Evolutionary conservation across 2,113 vertebrate species (phyloP), one percentile per base, ranked within the genome.

Genomic region (Hemicordylus capensis): DNA sequence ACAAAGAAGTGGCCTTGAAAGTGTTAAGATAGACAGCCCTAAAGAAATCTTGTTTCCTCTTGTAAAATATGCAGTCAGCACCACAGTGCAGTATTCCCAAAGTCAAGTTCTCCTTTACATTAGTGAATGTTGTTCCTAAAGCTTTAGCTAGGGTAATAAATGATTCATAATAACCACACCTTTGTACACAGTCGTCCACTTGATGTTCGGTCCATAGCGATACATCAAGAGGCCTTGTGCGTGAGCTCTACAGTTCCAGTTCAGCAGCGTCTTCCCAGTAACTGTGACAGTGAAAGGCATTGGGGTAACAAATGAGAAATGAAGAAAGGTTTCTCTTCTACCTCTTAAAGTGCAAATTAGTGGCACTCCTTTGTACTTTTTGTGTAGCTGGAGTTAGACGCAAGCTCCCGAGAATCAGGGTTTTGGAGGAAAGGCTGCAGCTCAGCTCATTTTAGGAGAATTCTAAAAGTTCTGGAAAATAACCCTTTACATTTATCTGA

Each of bases 101-200:
- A 89, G 91, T 93, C 93, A 91, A 91, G 89, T 91, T 94, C 90
- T 94, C 92, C 90, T 94, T 93, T 93, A 89, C 91, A 88, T 93
- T 93, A 92, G 91, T 90, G 93, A 95, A 84, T 81, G 85, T 90
- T 93, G 86, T 79, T 93, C 92, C 92, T 92, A 91, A 88, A 89
- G 91, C 69, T 92, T 90, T 87, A 90, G 89, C 85, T 87, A 89
- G 58, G 73, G 88, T 92, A 93, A 92, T 95, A 94, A 94, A 94
- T 96, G 93, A 95, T 95, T 96, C 95, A 94, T 94, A 90, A 70
- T 83, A 90, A 91, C 89, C 94, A 93, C 87, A 92, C 94, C 89
- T 93, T 93, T 93, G 91, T 92, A 91, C 92, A 79, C 89, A 86
- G 86, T 58, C 81, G 67, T 91, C 93, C 95, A 91, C 93, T 95